These are phyloP conservation scores for Pelodiscus sinensis DNA, from an alignment of 2,113 vertebrate species.

Conservation along the genomic window DNA sequence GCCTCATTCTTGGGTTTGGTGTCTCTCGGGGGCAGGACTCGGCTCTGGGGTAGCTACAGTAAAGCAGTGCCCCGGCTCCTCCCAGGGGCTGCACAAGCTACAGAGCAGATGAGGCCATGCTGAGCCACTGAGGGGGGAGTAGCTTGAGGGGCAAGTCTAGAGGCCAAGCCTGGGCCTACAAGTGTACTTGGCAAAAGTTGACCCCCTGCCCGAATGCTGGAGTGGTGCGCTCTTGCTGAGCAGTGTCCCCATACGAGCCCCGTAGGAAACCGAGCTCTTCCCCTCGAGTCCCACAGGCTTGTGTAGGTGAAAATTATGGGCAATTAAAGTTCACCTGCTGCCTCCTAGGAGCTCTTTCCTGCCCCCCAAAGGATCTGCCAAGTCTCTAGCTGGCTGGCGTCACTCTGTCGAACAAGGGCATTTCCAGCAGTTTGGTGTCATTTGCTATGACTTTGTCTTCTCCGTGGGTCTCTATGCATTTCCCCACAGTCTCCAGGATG, in stretches of 20 bases:
- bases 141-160: rapidly evolving
- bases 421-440: conserved; percentile 34
- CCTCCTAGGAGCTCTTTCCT: background rate
- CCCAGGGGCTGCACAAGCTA: background rate
- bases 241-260: background rate
- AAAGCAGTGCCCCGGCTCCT: background rate
- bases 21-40: background rate
- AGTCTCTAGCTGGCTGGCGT: conserved; percentile 29
- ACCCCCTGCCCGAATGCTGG: background rate
- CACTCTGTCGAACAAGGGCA: background rate
- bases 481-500: conserved; percentile 80
- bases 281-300: background rate
- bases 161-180: background rate
- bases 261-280: background rate
- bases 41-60: rapidly evolving
- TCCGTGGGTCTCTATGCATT: conserved; percentile 82
- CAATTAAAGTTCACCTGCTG: rapidly evolving
- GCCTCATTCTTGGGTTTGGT: background rate
- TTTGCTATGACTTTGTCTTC: conserved; percentile 81
- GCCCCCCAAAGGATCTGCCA: rapidly evolving
- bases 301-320: background rate
- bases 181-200: rapidly evolving
- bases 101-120: background rate
- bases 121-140: background rate
- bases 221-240: background rate